phyloP scores from a whole-genome alignment of 2,113 vertebrate genomes.

The Xenopus borealis region DNA sequence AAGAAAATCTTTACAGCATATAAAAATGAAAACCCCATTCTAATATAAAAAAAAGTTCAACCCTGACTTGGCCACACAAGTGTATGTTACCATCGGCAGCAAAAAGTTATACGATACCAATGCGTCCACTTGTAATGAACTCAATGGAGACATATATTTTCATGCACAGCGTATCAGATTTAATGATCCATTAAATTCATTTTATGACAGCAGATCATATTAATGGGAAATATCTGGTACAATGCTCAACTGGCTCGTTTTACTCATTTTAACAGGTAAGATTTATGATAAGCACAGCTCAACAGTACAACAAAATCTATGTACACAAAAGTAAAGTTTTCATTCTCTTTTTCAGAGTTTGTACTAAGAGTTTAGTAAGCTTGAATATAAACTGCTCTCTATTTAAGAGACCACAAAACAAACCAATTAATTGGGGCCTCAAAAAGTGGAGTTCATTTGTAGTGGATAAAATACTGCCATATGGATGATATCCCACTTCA shows the following conservation, averaged over 20 bases:
- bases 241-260: not conserved
- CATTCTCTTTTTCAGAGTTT: constrained; percentile 7
- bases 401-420: constrained; percentile 20
- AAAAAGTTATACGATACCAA: too few relatives aligned
- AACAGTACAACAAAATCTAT: not conserved
- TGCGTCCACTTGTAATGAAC: not conserved
- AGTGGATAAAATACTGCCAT: too few relatives aligned
- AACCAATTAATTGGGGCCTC: too few relatives aligned
- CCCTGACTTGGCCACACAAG: too few relatives aligned
- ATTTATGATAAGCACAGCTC: constrained; percentile 1
- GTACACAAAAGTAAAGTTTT: constrained; percentile 22
- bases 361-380: not conserved
- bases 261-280: not conserved
- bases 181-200: constrained; percentile 19
- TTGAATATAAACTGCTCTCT: constrained; percentile 19
- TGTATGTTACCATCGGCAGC: too few relatives aligned
- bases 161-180: not conserved
- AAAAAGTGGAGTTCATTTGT: too few relatives aligned
- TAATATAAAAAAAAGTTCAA: too few relatives aligned
- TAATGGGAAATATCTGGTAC: too few relatives aligned
- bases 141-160: not conserved
- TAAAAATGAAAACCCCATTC: too few relatives aligned
- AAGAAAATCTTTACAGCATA: too few relatives aligned
- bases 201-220: not conserved
- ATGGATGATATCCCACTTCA: too few relatives aligned